Conservation (phyloP, 2,113 vertebrate species). For the Phoenicopterus ruber region DNA sequence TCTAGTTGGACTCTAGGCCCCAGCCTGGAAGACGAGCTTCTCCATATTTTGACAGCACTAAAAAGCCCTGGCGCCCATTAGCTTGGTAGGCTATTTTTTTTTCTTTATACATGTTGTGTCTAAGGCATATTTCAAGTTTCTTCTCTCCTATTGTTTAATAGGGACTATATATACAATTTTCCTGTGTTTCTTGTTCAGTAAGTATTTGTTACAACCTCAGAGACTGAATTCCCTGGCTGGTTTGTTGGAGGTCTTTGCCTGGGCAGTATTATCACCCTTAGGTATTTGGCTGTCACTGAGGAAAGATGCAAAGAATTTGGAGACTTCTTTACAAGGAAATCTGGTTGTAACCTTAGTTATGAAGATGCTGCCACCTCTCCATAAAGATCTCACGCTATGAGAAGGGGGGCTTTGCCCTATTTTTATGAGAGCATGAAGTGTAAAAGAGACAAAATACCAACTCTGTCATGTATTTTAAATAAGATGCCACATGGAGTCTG, state of each 20-base stretch:
- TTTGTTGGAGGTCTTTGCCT: neutral
- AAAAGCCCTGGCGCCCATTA: neutral
- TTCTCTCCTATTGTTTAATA: neutral
- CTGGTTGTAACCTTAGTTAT: neutral
- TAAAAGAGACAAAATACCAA: neutral
- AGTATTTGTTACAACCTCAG: neutral
- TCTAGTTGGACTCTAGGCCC: neutral
- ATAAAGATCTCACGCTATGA: neutral
- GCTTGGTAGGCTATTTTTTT: neutral
- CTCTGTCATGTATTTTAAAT: neutral
- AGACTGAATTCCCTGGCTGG: neutral
- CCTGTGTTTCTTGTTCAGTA: neutral
- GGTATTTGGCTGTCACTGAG: neutral
- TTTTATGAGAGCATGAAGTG: neutral
- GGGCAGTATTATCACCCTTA: neutral
- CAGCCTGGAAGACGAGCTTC: neutral
- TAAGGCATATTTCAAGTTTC: neutral
- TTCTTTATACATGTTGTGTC: neutral
- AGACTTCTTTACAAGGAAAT: neutral
- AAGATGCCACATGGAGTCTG: neutral
- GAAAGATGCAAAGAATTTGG: neutral
- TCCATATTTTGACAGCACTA: neutral
- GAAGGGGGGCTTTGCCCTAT: neutral
- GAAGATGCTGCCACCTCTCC: neutral
- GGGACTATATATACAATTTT: neutral